Conservation (phyloP, 2,113 vertebrate genomes). For the Elephantulus edwardii region DNA sequence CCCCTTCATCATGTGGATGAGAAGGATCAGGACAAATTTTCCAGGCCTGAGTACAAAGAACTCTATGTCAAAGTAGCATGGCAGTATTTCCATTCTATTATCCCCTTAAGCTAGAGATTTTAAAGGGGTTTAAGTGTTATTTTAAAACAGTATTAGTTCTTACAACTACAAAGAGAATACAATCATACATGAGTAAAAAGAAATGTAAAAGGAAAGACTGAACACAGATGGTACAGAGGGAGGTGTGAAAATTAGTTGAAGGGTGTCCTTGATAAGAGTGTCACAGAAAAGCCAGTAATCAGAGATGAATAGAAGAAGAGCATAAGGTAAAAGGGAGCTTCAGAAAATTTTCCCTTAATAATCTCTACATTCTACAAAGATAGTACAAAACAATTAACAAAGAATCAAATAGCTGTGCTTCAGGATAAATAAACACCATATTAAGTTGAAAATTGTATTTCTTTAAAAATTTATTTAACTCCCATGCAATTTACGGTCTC, state of each 20-base stretch:
- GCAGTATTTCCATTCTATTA: background rate
- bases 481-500: no score
- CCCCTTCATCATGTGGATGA: background rate
- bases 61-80: background rate
- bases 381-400: background rate
- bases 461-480: no score
- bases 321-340: background rate
- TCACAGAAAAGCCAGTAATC: background rate
- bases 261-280: background rate
- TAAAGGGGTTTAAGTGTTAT: background rate
- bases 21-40: background rate
- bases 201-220: background rate
- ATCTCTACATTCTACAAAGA: background rate
- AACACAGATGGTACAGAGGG: background rate
- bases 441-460: background rate
- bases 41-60: background rate
- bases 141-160: background rate
- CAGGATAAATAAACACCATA: background rate
- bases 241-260: background rate
- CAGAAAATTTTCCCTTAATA: background rate
- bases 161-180: background rate
- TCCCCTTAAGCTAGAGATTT: background rate
- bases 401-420: background rate
- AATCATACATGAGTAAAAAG: background rate
- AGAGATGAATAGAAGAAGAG: background rate